phyloP scores from a whole-genome alignment of 2,113 vertebrate genomes.

The Callorhinus ursinus region DNA sequence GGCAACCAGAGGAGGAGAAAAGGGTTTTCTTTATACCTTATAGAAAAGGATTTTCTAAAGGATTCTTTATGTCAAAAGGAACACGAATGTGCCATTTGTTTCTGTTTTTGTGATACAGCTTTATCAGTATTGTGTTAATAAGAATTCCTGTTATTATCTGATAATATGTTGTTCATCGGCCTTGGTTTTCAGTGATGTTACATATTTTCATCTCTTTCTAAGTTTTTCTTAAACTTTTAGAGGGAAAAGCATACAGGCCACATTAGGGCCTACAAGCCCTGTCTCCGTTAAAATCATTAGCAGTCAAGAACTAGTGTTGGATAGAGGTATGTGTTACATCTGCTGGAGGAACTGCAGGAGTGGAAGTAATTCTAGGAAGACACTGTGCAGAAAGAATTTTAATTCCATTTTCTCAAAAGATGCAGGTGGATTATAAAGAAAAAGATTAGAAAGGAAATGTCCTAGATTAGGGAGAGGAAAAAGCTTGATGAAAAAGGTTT shows the following conservation, averaged over 20 bases:
- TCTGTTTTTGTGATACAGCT: neutral
- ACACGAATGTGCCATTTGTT: neutral
- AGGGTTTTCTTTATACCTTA: too few relatives aligned
- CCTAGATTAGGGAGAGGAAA: neutral
- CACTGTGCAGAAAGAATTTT: neutral
- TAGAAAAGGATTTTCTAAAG: too few relatives aligned
- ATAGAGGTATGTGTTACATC: neutral
- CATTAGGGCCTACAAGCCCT: neutral
- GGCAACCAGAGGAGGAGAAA: neutral
- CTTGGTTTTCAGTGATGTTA: neutral
- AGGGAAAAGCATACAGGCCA: neutral
- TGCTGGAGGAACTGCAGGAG: neutral
- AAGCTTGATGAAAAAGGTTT: neutral
- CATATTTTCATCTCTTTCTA: neutral
- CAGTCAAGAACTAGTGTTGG: neutral
- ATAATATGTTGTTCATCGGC: neutral
- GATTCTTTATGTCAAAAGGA: neutral
- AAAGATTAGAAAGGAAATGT: neutral
- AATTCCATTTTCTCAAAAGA: constrained; percentile 17
- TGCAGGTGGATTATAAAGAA: neutral
- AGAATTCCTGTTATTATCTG: neutral
- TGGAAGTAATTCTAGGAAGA: neutral
- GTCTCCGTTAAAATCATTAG: neutral
- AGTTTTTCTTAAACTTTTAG: neutral
- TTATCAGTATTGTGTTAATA: neutral